Evolutionary conservation across 2,113 vertebrate species (phyloP), one percentile per base, ranked within the genome.

Genomic region (Pelobates fuscus): DNA sequence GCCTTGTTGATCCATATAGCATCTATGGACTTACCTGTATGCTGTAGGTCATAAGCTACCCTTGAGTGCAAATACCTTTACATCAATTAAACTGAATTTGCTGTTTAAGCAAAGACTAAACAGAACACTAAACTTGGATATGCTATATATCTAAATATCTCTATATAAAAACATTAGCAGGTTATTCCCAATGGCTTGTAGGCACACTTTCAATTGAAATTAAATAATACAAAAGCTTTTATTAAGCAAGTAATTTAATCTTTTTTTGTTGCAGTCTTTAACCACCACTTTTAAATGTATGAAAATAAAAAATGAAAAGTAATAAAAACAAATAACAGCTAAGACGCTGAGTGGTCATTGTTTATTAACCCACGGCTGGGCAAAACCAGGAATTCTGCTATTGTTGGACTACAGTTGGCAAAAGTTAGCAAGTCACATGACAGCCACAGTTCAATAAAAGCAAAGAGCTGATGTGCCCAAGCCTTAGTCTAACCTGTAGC

Each of bases 401-500:
- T 41, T 41, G 37, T 12, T 41, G 37, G 37, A 41, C 14, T 41
- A 8, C 37, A 41, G 14, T 12, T 12, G 7, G 7, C 37, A 41
- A 41, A 7, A 41, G 37, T 41, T 18, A 17, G 15, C 44, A 17
- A 14, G 44, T 49, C 12, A 7, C 44, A 46, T 3, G 17, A 14
- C 10, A 18, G 15, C 17, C 15, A 49, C 15, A 17, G 17, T 17
- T 18, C 44, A 49, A 49, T 18, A 3, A 49, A 49, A 49, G 17
- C 32, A 49, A 17, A 49, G 8, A 17, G 44, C 5, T 11, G 44
- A 4, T 14, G 44, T 18, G 15, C 17, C 44, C 44, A 14, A 25
- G 18, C 6, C 84, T 86, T 86, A 86, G 83, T 81, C 73, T 82
- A 87, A 86, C 76, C 77, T 79, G 81, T 82, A 79, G 74, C 73